Evolutionary conservation across 1,140 invertebrate species (phyloP).

Genomic region (Drosophila aff.): DNA sequence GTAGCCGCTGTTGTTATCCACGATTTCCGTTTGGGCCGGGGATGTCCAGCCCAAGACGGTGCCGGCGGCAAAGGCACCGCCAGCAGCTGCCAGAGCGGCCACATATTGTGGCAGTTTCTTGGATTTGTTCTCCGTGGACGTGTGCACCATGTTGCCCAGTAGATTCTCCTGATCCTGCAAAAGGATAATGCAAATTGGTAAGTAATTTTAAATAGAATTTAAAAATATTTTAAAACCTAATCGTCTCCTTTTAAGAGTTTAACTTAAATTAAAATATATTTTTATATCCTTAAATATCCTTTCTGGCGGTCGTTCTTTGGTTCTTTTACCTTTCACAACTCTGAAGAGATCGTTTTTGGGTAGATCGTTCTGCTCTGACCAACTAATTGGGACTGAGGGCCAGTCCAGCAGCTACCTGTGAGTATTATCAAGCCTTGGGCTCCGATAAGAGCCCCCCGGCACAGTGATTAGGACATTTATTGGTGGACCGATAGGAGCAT

Average conservation of each 20-base stretch:
- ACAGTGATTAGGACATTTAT: conserved; percentile 69
- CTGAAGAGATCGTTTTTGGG: conserved; percentile 11
- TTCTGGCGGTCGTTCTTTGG: too few species aligned
- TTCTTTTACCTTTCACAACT: conserved; percentile 14
- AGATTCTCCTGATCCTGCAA: conserved; percentile 81
- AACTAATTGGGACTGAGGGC: conserved; percentile 52
- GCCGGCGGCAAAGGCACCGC: conserved; percentile 87
- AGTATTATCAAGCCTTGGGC: conserved; percentile 43
- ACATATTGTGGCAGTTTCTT: conserved; percentile 89
- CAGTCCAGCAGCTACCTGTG: conserved; percentile 27
- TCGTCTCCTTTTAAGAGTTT: background rate
- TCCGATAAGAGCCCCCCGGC: conserved; percentile 48
- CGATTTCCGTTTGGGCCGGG: conserved; percentile 87
- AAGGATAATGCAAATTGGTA: background rate
- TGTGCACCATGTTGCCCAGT: conserved; percentile 80
- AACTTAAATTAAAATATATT: background rate
- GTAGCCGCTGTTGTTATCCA: conserved; percentile 85
- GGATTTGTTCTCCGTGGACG: conserved; percentile 54
- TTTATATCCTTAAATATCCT: background rate
- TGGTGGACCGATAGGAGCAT: conserved; percentile 47
- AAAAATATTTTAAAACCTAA: background rate
- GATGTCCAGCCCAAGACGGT: conserved; percentile 92
- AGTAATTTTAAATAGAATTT: background rate
- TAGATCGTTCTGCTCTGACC: conserved; percentile 31
- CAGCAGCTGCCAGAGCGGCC: conserved; percentile 88